Evolutionary conservation across 2,888 invertebrate species (phyloP), one percentile per base, ranked within the genome.

Genomic region (Diogma glabrata): DNA sequence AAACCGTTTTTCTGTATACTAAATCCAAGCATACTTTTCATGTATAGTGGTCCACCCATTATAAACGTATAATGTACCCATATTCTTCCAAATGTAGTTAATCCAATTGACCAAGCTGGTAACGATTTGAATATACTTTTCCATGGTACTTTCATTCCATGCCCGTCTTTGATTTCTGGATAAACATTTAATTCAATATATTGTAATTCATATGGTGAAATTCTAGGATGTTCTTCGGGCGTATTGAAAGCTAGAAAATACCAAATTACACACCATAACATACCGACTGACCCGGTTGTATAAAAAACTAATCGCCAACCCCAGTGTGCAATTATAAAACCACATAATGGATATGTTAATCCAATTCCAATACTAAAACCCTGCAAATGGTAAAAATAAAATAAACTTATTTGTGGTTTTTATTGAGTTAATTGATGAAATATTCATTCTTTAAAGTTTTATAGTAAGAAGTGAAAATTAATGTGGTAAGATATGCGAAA

Each of bases 311-410:
- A 72, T 10, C 77, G 71, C 83, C 83, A 83, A 49, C 82, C 82
- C 52, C 76, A 76, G 55, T 78, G 73, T 28, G 78, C 78, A 57
- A 82, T 82, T 57, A 84, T 72, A 63, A 81, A 80, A 30, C 83
- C 83, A 61, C 81, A 81, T 36, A 83, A 66, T 12, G 81, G 81
- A 65, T 83, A 83, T 26, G 82, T 83, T 58, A 83, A 64, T 8
- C 83, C 83, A 57, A 83, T 83, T 20, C 83, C 83, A 60, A 84
- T 81, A 63, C 82, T 82, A 70, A 83, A 83, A 61, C 83, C 81
- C 75, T 67, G 59, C 63, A 55, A 53, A 38, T 30, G 36, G n/a
- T 16, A 28, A 19, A 38, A 40, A n/a, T 10, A 47, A 4, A 10
- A 17, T 47, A n/a, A n/a, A n/a, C n/a, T n/a, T n/a, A n/a, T n/a